phyloP scores from a whole-genome alignment of 2,797 vertebrate genomes.

The Gila robusta region DNA sequence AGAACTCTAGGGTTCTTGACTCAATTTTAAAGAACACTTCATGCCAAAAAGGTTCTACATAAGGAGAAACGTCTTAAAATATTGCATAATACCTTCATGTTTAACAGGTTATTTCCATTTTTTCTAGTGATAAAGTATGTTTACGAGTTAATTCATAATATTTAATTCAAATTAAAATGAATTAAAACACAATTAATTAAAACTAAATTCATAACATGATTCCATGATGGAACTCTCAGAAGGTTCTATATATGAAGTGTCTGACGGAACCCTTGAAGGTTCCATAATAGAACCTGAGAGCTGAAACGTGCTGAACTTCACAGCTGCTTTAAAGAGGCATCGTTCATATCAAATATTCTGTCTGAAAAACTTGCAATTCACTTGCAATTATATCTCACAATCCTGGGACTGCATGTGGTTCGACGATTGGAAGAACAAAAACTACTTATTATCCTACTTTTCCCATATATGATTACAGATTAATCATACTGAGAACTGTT shows the following conservation, averaged over 20 bases:
- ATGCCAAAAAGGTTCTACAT: neutral
- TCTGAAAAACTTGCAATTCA: neutral
- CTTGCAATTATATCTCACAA: neutral
- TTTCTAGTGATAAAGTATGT: neutral
- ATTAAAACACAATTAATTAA: too few relatives aligned
- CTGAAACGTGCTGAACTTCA: neutral
- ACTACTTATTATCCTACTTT: neutral
- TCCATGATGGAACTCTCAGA: too few relatives aligned
- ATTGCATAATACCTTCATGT: neutral
- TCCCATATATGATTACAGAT: fast-evolving
- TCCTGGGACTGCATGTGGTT: neutral
- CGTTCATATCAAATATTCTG: neutral
- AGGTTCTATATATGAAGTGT: too few relatives aligned
- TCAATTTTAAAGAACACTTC: neutral
- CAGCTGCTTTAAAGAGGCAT: neutral
- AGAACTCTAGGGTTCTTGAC: neutral
- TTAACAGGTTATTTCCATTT: neutral
- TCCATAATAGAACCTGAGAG: neutral
- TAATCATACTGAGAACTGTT: too few relatives aligned
- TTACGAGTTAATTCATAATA: neutral
- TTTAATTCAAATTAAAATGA: neutral
- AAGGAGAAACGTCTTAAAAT: neutral
- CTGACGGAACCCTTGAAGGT: neutral
- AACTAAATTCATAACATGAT: too few relatives aligned
- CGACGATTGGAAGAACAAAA: neutral